Evolutionary conservation across 2,797 vertebrate species (phyloP).

Genomic region (Rhynchonycteris naso): DNA sequence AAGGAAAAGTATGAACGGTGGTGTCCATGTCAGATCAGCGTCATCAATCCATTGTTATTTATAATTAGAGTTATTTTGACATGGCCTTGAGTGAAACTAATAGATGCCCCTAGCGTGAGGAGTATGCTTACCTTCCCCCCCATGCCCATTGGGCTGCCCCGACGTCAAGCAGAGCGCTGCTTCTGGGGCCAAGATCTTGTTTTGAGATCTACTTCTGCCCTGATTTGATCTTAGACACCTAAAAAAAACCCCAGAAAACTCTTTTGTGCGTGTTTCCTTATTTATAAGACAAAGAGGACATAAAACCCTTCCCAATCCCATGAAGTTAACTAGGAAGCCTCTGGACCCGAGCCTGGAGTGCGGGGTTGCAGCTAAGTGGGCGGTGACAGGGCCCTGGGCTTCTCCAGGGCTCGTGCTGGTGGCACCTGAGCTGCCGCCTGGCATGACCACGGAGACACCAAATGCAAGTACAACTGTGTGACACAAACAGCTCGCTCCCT

Average conservation of each 20-base stretch:
- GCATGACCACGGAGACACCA: background rate
- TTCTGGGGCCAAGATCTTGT: background rate
- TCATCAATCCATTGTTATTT: background rate
- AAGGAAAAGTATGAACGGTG: background rate
- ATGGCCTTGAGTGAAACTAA: background rate
- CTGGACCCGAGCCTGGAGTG: rapidly evolving
- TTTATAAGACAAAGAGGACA: background rate
- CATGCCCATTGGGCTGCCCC: background rate
- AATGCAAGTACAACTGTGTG: background rate
- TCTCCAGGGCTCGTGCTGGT: background rate
- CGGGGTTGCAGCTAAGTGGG: background rate
- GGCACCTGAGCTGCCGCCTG: background rate
- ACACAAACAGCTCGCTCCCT: background rate
- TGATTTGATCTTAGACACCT: background rate
- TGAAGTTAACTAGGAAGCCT: background rate
- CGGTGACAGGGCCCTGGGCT: background rate
- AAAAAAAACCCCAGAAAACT: background rate
- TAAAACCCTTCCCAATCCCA: background rate
- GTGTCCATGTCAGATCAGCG: background rate
- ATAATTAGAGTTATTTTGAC: background rate
- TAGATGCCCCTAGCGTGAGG: background rate
- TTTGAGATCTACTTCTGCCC: background rate
- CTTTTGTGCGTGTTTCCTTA: background rate
- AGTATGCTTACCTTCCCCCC: rapidly evolving
- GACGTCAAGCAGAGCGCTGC: background rate